A percentile compares a stretch with the other conserved stretches of the same genome.
Conservation (phyloP, 1,140 invertebrate genomes). For the Eupeodes corollae region DNA sequence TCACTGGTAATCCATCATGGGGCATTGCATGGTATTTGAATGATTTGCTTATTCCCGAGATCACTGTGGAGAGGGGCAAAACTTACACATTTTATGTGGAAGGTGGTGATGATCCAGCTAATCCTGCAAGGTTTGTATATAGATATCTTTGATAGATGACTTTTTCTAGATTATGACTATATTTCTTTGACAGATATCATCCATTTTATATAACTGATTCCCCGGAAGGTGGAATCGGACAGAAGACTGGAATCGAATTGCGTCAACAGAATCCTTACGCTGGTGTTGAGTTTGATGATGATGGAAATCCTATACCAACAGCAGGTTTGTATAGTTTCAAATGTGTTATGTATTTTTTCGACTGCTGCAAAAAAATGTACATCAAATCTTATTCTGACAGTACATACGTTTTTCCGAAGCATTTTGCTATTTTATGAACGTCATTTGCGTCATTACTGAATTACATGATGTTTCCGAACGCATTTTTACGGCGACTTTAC, state of each 20-base stretch:
- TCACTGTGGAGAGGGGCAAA: constrained; percentile 77
- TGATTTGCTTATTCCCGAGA: constrained; percentile 76
- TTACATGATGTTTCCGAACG: too few relatives aligned
- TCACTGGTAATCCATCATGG: constrained; percentile 74
- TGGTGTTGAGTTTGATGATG: constrained; percentile 61
- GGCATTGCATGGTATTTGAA: constrained; percentile 93
- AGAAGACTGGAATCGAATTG: constrained; percentile 58
- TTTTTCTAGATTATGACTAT: background rate
- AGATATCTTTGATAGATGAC: background rate
- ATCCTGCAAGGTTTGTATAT: constrained; percentile 47
- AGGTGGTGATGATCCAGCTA: constrained; percentile 58
- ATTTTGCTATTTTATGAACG: too few relatives aligned
- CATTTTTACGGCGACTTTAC: too few relatives aligned
- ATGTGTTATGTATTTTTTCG: too few relatives aligned
- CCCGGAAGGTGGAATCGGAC: constrained; percentile 68
- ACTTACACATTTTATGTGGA: constrained; percentile 82
- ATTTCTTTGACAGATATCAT: constrained; percentile 56
- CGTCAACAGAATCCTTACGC: constrained; percentile 62
- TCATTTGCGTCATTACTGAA: too few relatives aligned
- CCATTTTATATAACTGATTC: constrained; percentile 89
- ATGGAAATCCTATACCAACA: constrained; percentile 66
- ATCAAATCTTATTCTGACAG: too few relatives aligned
- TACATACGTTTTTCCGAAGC: too few relatives aligned
- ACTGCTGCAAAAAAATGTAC: too few relatives aligned
- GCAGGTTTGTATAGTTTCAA: constrained; percentile 46